phyloP scores from a whole-genome alignment of 1,140 invertebrate species.

The Euura lappo region DNA sequence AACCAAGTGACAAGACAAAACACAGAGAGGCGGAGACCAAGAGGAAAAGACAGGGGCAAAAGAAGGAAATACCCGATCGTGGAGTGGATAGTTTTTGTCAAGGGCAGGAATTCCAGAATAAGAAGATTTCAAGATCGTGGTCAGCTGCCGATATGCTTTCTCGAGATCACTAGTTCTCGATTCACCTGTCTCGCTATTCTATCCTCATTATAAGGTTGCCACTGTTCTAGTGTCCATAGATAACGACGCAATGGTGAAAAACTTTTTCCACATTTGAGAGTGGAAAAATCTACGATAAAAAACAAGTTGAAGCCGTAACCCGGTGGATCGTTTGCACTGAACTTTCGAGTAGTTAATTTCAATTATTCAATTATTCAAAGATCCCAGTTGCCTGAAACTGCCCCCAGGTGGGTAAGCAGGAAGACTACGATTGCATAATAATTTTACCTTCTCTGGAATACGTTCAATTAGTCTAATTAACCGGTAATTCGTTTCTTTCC shows the following conservation, averaged over 20 bases:
- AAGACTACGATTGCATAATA: neutral
- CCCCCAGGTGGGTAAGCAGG: neutral
- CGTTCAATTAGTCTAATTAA: constrained; percentile 1
- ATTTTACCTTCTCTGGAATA: neutral
- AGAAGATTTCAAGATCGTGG: neutral
- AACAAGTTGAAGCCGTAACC: no score
- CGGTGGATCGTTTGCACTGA: neutral
- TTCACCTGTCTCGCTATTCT: neutral
- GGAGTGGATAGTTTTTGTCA: neutral
- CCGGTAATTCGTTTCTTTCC: neutral
- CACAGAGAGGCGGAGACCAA: no score
- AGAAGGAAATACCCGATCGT: neutral
- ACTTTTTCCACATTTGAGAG: neutral
- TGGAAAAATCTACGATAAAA: no score
- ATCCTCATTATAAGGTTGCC: neutral
- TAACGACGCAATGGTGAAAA: neutral
- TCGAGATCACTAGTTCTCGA: neutral
- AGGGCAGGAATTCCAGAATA: neutral
- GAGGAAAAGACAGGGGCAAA: no score
- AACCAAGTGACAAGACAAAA: no score
- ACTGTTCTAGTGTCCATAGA: neutral
- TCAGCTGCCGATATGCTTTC: neutral
- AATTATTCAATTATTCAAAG: constrained; percentile 3
- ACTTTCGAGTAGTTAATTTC: constrained; percentile 4
- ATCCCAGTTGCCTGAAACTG: neutral